phyloP scores from a whole-genome alignment of 1,140 invertebrate species.

The Dolichoris vasculosae region DNA sequence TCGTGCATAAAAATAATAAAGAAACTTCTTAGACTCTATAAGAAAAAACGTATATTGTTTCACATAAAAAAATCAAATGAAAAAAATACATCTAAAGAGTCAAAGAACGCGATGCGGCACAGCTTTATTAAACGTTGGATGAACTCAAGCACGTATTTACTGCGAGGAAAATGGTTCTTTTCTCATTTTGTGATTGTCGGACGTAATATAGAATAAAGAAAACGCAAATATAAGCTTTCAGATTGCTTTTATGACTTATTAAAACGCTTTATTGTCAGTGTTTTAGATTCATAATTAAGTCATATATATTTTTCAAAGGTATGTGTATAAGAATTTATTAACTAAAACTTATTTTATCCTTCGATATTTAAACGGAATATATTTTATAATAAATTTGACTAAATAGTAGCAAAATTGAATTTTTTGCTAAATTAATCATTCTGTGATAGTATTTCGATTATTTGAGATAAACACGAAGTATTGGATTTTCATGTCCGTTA shows the following conservation, averaged over 20 bases:
- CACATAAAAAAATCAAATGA: background rate
- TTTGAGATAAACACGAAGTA: too few species aligned
- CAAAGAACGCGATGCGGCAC: background rate
- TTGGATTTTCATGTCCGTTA: too few species aligned
- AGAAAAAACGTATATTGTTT: too few species aligned
- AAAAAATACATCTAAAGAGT: background rate
- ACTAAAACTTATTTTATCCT: too few species aligned
- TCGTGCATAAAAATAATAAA: too few species aligned
- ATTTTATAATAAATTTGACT: too few species aligned
- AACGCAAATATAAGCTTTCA: constrained; percentile 8
- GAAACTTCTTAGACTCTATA: too few species aligned
- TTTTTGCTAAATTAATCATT: too few species aligned
- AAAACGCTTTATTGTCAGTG: background rate
- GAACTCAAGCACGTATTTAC: constrained; percentile 37
- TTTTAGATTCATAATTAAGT: constrained; percentile 13
- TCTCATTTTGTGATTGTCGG: constrained; percentile 25
- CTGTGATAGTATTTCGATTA: too few species aligned
- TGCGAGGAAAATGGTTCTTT: constrained; percentile 11
- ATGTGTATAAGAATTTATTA: background rate
- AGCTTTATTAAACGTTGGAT: constrained; percentile 41
- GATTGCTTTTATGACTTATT: constrained; percentile 22
- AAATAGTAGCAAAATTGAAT: too few species aligned
- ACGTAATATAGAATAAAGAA: background rate
- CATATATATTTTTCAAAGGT: background rate
- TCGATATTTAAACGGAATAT: too few species aligned